These are phyloP conservation scores for Pelobates cultripes DNA, from an alignment of 2,797 vertebrate genomes.

Conservation along the genomic window DNA sequence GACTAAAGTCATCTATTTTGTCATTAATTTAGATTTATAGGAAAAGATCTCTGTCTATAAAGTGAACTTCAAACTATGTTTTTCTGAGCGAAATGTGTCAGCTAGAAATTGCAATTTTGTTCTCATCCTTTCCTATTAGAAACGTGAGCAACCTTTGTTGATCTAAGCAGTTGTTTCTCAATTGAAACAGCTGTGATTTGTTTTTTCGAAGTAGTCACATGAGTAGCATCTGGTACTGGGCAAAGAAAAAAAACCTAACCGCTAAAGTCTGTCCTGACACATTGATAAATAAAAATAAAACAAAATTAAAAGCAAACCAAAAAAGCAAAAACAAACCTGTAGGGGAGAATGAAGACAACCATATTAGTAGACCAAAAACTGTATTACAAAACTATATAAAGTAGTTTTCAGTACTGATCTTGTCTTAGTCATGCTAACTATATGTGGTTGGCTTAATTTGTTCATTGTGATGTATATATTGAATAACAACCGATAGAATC, in stretches of 20 bases:
- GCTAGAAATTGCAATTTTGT: too few relatives aligned
- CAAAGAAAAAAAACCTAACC: not conserved
- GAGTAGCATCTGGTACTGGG: not conserved
- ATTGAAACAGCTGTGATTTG: not conserved
- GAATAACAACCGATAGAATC: too few relatives aligned
- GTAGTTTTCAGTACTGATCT: too few relatives aligned
- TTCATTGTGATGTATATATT: too few relatives aligned
- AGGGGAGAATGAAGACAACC: not conserved
- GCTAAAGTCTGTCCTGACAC: not conserved
- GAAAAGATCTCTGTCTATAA: too few relatives aligned
- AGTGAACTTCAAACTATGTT: not conserved
- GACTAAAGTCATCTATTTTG: too few relatives aligned
- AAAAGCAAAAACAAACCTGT: not conserved
- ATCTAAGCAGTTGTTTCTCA: not conserved
- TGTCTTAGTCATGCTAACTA: too few relatives aligned
- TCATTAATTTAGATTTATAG: too few relatives aligned
- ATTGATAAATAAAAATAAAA: not conserved
- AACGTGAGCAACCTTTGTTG: not conserved
- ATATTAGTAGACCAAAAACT: not conserved
- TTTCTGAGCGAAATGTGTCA: not conserved
- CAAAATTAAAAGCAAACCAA: too few relatives aligned
- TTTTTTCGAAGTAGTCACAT: too few relatives aligned
- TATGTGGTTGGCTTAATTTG: too few relatives aligned
- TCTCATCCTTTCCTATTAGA: not conserved
- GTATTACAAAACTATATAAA: not conserved